Evolutionary conservation across 2,113 vertebrate genomes (phyloP), one percentile per base, ranked within the genome.

Genomic region (Lota lota): DNA sequence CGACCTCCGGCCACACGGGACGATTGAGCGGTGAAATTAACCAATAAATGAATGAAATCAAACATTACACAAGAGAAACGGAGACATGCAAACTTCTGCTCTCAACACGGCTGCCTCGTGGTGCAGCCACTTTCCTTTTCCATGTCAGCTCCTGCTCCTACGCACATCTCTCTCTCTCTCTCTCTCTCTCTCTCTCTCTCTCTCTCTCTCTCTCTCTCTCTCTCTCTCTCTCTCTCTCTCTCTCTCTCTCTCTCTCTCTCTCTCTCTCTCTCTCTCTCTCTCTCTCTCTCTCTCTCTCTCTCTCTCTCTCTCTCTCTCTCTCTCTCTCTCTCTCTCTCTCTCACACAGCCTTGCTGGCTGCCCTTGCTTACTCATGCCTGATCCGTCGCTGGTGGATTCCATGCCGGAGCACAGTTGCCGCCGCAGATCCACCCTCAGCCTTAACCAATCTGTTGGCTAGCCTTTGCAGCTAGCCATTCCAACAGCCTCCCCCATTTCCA

Each of bases 401-500:
- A 86, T 86, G 88, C 86, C 95, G 50, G 87, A 90, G 80, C 74
- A 79, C 88, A 80, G 84, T 22, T 50, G 72, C 24, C 68, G 75
- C 93, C 79, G 67, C 81, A 93, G 93, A 93, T 88, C 95, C 95
- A 91, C 96, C 96, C 95, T 95, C 94, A 70, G 68, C 76, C 83
- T 90, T 82, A 92, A 90, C 95, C 95, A 96, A 95, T 95, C 92
- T 85, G 79, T 93, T 91, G 22, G 83, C 92, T 90, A 88, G 88
- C 87, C 86, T 88, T 12, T 47, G 88, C 78, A 86, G 89, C 90
- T 88, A 92, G 90, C 88, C 88, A 84, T 87, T 88, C 89, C 85
- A 87, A 86, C 79, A 77, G 85, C 86, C 90, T 83, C 70, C 85
- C 81, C 87, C 88, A 77, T 85, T 85, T 92, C 77, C 69, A 85